These are phyloP conservation scores for Serrognathus titanus DNA, from an alignment of 2,888 invertebrate species.

Conservation along the genomic window DNA sequence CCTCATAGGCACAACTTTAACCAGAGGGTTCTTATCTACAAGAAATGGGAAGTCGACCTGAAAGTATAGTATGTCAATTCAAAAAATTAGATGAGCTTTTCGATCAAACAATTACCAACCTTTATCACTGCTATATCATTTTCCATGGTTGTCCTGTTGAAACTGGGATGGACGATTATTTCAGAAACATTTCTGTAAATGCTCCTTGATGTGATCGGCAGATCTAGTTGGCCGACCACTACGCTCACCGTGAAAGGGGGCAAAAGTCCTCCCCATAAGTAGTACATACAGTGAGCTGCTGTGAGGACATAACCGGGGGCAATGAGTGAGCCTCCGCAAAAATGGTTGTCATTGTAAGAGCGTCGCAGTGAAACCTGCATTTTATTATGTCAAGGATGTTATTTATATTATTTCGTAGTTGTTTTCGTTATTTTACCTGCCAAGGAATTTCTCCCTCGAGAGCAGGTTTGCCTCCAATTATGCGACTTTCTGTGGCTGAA, in stretches of 20 bases:
- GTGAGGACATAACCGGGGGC: constrained; percentile 29
- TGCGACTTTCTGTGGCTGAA: constrained; percentile 20
- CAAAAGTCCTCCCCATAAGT: constrained; percentile 32
- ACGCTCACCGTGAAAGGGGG: constrained; percentile 27
- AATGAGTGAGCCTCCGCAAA: constrained; percentile 34
- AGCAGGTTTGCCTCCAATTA: constrained; percentile 30
- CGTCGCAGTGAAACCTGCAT: constrained; percentile 32
- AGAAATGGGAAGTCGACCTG: constrained; percentile 18
- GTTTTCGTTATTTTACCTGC: constrained; percentile 20
- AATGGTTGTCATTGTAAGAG: constrained; percentile 34
- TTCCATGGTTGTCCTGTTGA: constrained; percentile 20
- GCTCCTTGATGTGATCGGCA: constrained; percentile 19
- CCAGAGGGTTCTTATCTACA: constrained; percentile 12
- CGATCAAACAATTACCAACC: constrained; percentile 16
- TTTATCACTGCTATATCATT: constrained; percentile 34
- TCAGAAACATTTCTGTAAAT: constrained; percentile 27
- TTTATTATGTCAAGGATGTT: background rate
- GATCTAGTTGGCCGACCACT: constrained; percentile 29
- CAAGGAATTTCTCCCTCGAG: constrained; percentile 29
- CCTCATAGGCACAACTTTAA: constrained; percentile 20
- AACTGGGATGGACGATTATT: constrained; percentile 28
- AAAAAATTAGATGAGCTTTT: background rate
- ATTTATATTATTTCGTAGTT: background rate
- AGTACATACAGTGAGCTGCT: constrained; percentile 36
- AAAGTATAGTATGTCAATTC: background rate